A percentile compares a stretch with the other conserved stretches of the same genome.
phyloP scores from a whole-genome alignment of 2,888 invertebrate species.

The Monoplex corrugatus region DNA sequence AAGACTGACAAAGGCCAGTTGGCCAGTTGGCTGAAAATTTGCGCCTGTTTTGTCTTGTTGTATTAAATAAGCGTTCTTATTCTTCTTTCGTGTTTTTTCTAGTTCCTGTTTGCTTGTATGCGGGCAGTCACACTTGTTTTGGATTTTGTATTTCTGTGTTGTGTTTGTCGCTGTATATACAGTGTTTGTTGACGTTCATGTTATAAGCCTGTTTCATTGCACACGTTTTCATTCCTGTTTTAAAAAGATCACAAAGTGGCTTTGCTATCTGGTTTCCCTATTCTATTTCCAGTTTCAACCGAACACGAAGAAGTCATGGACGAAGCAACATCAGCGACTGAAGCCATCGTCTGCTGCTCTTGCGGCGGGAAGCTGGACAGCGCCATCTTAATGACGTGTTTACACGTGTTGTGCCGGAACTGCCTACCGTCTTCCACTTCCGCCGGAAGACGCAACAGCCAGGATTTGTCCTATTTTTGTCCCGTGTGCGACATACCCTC shows the following conservation, averaged over 20 bases:
- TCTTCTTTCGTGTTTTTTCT: too few species aligned
- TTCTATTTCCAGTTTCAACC: not conserved
- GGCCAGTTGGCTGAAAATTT: too few species aligned
- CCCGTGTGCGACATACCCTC: slow-evolving; percentile 39
- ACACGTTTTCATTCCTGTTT: too few species aligned
- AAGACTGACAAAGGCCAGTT: too few species aligned
- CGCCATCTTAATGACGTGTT: slow-evolving; percentile 55
- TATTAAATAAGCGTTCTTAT: too few species aligned
- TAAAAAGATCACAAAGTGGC: not conserved
- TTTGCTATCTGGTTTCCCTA: not conserved
- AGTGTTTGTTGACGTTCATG: too few species aligned
- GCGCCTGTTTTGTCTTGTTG: too few species aligned
- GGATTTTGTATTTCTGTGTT: too few species aligned
- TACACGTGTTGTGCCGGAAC: slow-evolving; percentile 55
- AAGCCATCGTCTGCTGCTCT: slow-evolving; percentile 19
- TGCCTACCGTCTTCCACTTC: slow-evolving; percentile 35
- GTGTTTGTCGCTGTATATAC: too few species aligned
- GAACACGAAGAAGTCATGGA: not conserved
- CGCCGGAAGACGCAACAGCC: not conserved
- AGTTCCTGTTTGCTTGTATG: too few species aligned
- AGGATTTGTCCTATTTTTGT: slow-evolving; percentile 38
- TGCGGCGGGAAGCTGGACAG: slow-evolving; percentile 29
- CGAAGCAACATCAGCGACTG: not conserved
- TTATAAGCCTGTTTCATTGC: too few species aligned
- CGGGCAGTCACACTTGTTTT: too few species aligned